Percentiles rank a stretch among this genome's conserved stretches.
Evolutionary conservation across 2,797 vertebrate genomes (phyloP).

Genomic region (Amphiprion clarkii): DNA sequence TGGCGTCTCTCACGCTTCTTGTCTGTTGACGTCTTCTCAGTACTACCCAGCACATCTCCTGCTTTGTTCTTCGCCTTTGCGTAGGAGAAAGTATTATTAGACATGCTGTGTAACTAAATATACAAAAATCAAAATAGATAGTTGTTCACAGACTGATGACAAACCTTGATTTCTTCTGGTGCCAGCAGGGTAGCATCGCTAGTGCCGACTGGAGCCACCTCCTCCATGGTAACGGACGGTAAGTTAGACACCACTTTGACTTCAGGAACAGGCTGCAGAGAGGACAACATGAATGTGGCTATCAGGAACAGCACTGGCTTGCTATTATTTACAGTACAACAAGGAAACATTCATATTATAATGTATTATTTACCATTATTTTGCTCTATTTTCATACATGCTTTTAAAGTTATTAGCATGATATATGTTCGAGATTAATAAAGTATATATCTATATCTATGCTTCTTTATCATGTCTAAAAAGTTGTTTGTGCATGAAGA

Average conservation of each 20-base stretch:
- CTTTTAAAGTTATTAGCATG: neutral
- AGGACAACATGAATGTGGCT: neutral
- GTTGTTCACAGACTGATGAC: conserved; percentile 5
- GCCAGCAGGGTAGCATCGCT: conserved; percentile 94
- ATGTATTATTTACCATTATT: neutral
- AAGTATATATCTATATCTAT: neutral
- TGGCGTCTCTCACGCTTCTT: conserved; percentile 93
- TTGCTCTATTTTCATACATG: neutral
- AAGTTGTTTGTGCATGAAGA: too few species aligned
- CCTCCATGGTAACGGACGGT: conserved; percentile 94
- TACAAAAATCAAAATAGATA: neutral
- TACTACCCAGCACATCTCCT: conserved; percentile 89
- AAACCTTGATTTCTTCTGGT: conserved; percentile 97
- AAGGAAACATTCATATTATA: neutral
- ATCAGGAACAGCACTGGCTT: neutral
- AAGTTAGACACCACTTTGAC: conserved; percentile 96
- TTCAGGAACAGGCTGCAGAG: conserved; percentile 90
- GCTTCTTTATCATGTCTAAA: neutral
- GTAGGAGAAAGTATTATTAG: conserved; percentile 41
- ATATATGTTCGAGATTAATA: neutral
- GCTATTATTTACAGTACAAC: neutral
- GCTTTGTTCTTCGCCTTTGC: conserved; percentile 92
- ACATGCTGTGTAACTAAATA: neutral
- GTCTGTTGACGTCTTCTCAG: conserved; percentile 93
- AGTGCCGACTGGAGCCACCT: conserved; percentile 93